A percentile compares a stretch with the other conserved stretches of the same genome.
phyloP scores from a whole-genome alignment of 2,797 vertebrate species.

The Pterois miles region DNA sequence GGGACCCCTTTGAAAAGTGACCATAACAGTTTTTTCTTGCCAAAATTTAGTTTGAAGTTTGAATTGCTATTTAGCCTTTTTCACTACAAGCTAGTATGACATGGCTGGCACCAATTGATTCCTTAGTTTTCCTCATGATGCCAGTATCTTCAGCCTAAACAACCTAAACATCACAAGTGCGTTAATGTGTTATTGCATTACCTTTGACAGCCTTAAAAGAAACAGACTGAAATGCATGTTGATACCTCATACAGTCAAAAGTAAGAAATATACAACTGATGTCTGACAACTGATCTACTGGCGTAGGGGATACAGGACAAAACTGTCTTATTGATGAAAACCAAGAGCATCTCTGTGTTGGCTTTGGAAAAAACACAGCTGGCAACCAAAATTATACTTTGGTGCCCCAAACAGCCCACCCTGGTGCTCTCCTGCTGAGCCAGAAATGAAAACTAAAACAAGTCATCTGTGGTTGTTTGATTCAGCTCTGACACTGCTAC shows the following conservation, averaged over 20 bases:
- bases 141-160: too few relatives aligned
- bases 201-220: too few relatives aligned
- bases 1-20: too few relatives aligned
- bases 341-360: neutral
- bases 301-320: neutral
- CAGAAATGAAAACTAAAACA: constrained; percentile 3
- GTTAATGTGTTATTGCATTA: too few relatives aligned
- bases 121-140: too few relatives aligned
- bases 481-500: neutral
- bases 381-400: neutral
- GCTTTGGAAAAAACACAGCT: neutral
- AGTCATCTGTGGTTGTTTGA: neutral
- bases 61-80: too few relatives aligned
- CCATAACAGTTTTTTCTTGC: too few relatives aligned
- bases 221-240: neutral
- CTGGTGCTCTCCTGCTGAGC: neutral
- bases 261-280: neutral
- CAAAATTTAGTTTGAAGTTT: too few relatives aligned
- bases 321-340: neutral
- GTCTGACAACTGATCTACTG: neutral
- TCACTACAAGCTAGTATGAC: too few relatives aligned
- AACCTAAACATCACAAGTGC: too few relatives aligned
- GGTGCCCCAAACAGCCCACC: neutral
- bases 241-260: neutral
- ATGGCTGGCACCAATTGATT: too few relatives aligned